Conservation (phyloP, 2,113 vertebrate species). For the Pelobates fuscus region DNA sequence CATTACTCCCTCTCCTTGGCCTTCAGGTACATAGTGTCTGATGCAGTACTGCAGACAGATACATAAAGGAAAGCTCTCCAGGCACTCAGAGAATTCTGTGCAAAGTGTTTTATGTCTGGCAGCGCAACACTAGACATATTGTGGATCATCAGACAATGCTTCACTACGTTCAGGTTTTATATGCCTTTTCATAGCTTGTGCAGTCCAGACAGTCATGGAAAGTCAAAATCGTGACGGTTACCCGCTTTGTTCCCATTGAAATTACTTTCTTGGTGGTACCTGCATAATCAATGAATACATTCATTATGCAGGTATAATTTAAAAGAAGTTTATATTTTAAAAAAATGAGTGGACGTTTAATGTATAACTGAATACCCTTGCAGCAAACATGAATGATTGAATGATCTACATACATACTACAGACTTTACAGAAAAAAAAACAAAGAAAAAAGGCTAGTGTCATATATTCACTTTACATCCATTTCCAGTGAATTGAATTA, state of each 20-base stretch:
- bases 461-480: too few relatives aligned
- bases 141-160: not conserved
- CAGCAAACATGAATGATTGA: too few relatives aligned
- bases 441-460: too few relatives aligned
- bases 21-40: constrained; percentile 5
- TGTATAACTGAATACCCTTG: too few relatives aligned
- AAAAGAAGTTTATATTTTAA: too few relatives aligned
- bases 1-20: constrained; percentile 9
- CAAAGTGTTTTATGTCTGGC: constrained; percentile 29
- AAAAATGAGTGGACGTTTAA: too few relatives aligned
- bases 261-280: constrained; percentile 2
- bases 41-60: not conserved
- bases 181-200: not conserved
- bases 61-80: constrained; percentile 16
- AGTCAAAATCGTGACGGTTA: not conserved
- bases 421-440: too few relatives aligned
- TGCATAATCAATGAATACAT: too few relatives aligned
- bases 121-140: constrained; percentile 12
- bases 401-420: too few relatives aligned
- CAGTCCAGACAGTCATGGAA: not conserved
- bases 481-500: too few relatives aligned
- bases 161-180: constrained; percentile 1
- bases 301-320: too few relatives aligned
- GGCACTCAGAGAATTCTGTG: not conserved
- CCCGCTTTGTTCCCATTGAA: constrained; percentile 6